Evolutionary conservation across 2,113 vertebrate species (phyloP).

Genomic region (Anseranas semipalmata): DNA sequence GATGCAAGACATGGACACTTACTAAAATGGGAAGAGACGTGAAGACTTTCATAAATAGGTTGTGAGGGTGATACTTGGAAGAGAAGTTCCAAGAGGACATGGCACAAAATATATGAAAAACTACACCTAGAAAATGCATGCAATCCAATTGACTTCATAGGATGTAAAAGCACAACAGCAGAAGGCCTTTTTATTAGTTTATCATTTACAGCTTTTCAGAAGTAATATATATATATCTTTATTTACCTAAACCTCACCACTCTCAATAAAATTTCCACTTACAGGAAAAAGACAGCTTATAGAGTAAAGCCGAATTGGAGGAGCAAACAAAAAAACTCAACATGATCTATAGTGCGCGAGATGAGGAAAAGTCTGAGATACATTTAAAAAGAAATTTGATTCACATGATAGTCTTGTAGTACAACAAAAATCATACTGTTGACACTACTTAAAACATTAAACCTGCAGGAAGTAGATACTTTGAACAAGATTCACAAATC

Average conservation of each 20-base stretch:
- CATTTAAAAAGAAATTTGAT: background rate
- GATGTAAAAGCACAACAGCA: background rate
- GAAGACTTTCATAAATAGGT: background rate
- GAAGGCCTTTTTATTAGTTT: background rate
- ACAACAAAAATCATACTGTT: background rate
- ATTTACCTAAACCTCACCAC: background rate
- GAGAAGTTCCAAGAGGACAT: background rate
- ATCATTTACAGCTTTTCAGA: background rate
- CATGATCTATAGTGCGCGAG: background rate
- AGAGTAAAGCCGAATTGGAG: background rate
- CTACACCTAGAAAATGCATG: background rate
- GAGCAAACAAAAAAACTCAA: background rate
- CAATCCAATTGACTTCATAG: background rate
- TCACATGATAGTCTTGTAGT: background rate
- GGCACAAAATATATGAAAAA: background rate
- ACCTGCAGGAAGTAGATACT: background rate
- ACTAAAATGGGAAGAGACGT: background rate
- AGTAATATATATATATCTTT: background rate
- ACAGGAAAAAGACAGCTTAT: background rate
- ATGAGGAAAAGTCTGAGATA: background rate
- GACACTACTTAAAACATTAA: background rate
- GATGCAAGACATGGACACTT: background rate
- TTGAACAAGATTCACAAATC: background rate
- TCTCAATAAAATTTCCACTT: background rate
- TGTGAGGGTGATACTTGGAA: background rate